These are phyloP conservation scores for Mormyrops boulengeri DNA, from an alignment of 2,797 vertebrate genomes.

Conservation along the genomic window DNA sequence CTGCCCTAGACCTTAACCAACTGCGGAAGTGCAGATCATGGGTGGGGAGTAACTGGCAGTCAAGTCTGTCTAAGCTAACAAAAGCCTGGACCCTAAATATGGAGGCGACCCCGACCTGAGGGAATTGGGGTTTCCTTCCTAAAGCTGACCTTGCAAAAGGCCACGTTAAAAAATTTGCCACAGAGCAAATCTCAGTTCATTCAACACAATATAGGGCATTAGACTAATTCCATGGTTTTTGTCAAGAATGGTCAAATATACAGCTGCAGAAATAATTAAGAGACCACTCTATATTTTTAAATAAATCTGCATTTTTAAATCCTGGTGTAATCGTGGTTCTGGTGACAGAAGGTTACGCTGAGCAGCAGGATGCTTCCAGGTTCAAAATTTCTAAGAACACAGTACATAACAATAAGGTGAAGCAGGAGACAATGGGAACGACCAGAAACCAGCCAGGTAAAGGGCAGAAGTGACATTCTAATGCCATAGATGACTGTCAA, in stretches of 20 bases:
- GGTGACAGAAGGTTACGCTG: neutral
- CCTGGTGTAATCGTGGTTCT: neutral
- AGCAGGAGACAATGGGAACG: neutral
- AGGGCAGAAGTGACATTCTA: neutral
- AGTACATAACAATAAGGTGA: too few species aligned
- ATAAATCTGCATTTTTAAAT: neutral
- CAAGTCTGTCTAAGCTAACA: conserved; percentile 76
- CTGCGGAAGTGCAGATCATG: conserved; percentile 75
- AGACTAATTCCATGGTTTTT: conserved; percentile 1
- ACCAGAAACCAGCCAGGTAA: neutral
- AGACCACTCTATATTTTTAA: neutral
- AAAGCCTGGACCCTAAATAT: conserved; percentile 80
- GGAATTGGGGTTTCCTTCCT: conserved; percentile 87
- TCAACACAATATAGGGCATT: conserved; percentile 17
- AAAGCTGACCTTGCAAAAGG: conserved; percentile 77
- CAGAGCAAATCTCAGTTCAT: conserved; percentile 33
- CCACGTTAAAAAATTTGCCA: conserved; percentile 45
- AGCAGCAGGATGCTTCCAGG: neutral
- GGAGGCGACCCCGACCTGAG: conserved; percentile 64
- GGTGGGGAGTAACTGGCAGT: conserved; percentile 77
- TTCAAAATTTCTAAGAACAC: neutral
- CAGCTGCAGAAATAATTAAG: neutral
- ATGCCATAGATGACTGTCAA: neutral
- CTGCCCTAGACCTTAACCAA: neutral
- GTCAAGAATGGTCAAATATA: neutral